These are phyloP conservation scores for Lycocorax pyrrhopterus DNA, from an alignment of 2,113 vertebrate genomes.

Conservation along the genomic window DNA sequence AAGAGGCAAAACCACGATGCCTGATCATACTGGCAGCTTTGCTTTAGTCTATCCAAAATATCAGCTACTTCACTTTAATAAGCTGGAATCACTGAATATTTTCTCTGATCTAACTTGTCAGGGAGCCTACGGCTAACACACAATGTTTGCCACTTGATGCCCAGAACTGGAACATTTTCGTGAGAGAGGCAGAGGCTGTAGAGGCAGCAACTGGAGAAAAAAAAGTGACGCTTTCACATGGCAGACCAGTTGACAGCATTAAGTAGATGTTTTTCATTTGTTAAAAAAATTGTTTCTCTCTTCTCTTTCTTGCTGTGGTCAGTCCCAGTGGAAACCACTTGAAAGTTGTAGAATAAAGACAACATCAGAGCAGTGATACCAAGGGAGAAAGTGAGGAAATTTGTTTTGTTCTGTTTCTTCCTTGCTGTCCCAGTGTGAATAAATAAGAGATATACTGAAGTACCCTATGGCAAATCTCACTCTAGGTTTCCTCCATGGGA, in stretches of 20 bases:
- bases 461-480: background rate
- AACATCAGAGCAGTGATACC: background rate
- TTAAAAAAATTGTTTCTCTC: background rate
- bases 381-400: background rate
- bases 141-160: background rate
- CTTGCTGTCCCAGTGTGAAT: background rate
- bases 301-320: background rate
- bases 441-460: background rate
- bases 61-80: background rate
- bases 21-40: background rate
- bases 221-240: background rate
- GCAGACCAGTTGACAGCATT: background rate
- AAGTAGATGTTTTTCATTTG: background rate
- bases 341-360: background rate
- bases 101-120: background rate
- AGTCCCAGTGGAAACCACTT: background rate
- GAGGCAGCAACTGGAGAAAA: background rate
- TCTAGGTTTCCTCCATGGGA: background rate
- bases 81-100: background rate
- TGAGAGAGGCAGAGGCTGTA: background rate
- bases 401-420: background rate
- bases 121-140: background rate
- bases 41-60: slow-evolving; percentile 22
- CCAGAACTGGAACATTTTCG: background rate
- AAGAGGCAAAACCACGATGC: background rate